Evolutionary conservation across 2,797 vertebrate genomes (phyloP).

Genomic region (Erethizon dorsatum): DNA sequence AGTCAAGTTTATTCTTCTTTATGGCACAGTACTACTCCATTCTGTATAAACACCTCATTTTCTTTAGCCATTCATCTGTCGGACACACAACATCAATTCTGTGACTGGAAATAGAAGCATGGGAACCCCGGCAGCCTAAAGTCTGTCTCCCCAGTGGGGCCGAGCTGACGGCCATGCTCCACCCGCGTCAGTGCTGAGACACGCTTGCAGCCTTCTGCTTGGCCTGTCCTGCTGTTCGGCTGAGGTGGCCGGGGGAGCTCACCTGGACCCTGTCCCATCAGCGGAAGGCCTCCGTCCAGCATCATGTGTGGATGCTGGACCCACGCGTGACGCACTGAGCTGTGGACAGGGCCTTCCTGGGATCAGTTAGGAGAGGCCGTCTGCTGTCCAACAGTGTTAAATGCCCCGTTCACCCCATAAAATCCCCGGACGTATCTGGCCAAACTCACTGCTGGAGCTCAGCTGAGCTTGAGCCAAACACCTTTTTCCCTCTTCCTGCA

Average conservation of each 20-base stretch:
- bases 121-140: too few relatives aligned
- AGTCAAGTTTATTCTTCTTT: not conserved
- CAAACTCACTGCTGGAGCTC: not conserved
- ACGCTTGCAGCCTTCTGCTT: not conserved
- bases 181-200: not conserved
- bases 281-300: not conserved
- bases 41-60: not conserved
- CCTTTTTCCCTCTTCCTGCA: not conserved
- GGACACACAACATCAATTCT: not conserved
- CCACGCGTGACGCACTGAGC: too few relatives aligned
- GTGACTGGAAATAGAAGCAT: not conserved
- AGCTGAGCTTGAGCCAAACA: not conserved
- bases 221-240: not conserved
- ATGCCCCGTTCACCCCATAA: not conserved
- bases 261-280: not conserved
- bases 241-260: not conserved
- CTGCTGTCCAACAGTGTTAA: not conserved
- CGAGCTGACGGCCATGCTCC: too few relatives aligned
- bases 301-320: too few relatives aligned
- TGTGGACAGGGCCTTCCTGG: not conserved
- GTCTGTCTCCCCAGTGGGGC: too few relatives aligned
- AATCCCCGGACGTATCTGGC: not conserved
- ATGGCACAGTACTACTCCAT: too few relatives aligned
- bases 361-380: not conserved
- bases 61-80: not conserved